A percentile compares a stretch with the other conserved stretches of the same genome.
Evolutionary conservation across 2,113 vertebrate species (phyloP).

Genomic region (Ammodytes marinus): DNA sequence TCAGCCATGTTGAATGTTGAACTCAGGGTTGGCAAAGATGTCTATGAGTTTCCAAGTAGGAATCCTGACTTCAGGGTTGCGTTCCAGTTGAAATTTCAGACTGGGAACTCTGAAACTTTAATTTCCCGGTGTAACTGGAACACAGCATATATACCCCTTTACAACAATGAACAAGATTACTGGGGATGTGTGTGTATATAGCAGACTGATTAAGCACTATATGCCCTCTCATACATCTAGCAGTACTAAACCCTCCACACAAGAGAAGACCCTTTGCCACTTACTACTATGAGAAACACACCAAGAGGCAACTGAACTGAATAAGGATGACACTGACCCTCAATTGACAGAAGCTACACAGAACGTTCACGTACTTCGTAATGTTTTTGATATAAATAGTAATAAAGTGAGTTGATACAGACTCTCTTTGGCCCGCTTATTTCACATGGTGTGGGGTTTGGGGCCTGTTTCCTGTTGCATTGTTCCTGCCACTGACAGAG

Average conservation of each 20-base stretch:
- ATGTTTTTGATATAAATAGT: background rate
- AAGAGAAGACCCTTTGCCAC: slow-evolving; percentile 43
- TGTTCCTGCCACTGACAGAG: background rate
- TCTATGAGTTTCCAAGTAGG: too few species aligned
- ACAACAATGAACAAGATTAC: slow-evolving; percentile 38
- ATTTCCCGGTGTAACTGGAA: background rate
- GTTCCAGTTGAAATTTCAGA: too few species aligned
- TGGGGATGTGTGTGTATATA: slow-evolving; percentile 54
- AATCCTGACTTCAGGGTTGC: too few species aligned
- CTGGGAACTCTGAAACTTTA: too few species aligned
- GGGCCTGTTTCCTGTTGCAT: background rate
- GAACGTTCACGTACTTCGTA: background rate
- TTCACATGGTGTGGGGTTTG: background rate
- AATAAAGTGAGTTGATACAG: background rate
- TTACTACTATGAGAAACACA: slow-evolving; percentile 4
- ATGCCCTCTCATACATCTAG: slow-evolving; percentile 27
- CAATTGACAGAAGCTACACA: background rate
- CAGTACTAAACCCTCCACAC: slow-evolving; percentile 41
- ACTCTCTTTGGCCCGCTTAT: background rate
- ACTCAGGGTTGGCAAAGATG: too few species aligned
- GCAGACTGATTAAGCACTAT: slow-evolving; percentile 48
- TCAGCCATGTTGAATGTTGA: too few species aligned
- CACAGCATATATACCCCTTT: slow-evolving; percentile 36
- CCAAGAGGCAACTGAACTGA: slow-evolving; percentile 13
- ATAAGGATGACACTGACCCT: background rate